These are phyloP conservation scores for Pedionomus torquatus DNA, from an alignment of 2,113 vertebrate species.

Conservation along the genomic window DNA sequence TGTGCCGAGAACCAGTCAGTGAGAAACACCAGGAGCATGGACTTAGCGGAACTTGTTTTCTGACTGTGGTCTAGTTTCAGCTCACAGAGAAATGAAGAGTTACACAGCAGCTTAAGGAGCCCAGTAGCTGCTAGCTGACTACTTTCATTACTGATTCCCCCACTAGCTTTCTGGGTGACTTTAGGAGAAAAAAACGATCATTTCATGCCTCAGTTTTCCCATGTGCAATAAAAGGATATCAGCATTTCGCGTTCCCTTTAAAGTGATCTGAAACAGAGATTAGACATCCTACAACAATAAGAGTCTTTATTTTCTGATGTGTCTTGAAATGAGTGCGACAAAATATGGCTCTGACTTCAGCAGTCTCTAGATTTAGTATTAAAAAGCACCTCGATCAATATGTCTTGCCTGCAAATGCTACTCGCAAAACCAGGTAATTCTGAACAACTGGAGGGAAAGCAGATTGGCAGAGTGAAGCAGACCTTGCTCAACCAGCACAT, in stretches of 20 bases:
- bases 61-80: background rate
- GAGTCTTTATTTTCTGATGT: background rate
- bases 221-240: background rate
- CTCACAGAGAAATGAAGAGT: background rate
- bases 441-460: background rate
- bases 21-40: background rate
- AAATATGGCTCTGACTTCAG: background rate
- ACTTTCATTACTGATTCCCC: background rate
- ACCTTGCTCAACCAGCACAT: constrained; percentile 36
- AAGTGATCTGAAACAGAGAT: background rate
- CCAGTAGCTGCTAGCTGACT: background rate
- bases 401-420: background rate
- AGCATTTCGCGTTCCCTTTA: background rate
- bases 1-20: background rate
- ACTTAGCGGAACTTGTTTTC: background rate
- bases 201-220: background rate
- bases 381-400: background rate
- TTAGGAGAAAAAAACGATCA: background rate
- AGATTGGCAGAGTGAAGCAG: background rate
- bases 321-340: background rate
- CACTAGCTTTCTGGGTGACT: background rate
- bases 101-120: background rate
- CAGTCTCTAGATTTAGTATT: background rate
- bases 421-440: background rate
- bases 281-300: background rate